Base-by-base conservation (phyloP, 2,113 vertebrate species). In the Rattus rattus region DNA sequence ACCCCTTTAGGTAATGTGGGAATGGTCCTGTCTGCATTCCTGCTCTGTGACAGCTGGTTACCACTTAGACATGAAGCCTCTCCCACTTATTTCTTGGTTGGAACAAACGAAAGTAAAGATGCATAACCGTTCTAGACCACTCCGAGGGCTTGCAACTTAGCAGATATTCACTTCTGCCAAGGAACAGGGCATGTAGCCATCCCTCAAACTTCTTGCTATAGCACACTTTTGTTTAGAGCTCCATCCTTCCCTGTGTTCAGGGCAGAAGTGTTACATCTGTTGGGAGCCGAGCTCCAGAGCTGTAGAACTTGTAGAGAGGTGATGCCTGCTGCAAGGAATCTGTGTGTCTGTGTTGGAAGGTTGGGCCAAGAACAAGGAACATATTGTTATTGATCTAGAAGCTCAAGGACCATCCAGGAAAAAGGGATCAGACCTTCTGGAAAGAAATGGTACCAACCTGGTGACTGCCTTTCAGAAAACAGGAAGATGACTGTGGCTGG, bases 401-500 rank as follows among this genome's bases (percentile, higher is more conserved):
- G 36, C 13, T 12, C 30, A 12, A 0, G n/a, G 47, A 24, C 36
- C 39, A 47, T 39, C 7, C 20, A 16, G 59, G 83, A 24, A 49
- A 85, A 72, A 59, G 33, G 11, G 2, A 63, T 14, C 28, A 28
- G 19, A 7, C 16, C 12, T 14, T 91, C 3, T 17, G 4, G 24
- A 61, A 79, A 75, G 54, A 54, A 49, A 61, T 5, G 10, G 4
- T 17, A 4, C 17, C 33, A 19, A 20, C 0, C 1, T 7, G 72
- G 12, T 26, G 52, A 26, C 14, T 16, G 22, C 43, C 17, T 65
- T 36, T 86, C 39, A 61, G 59, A 70, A 81, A 81, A 10, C 43
- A 7, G 2, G 24, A 43, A 0, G 14, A 24, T 47, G 24, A 24
- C 24, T 0, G 0, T 24, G 12, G 28, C 12, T 63, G 20, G 39